Percentiles rank a stretch among this genome's conserved stretches.
phyloP scores from a whole-genome alignment of 2,113 vertebrate species.

The Xiphophorus couchianus region DNA sequence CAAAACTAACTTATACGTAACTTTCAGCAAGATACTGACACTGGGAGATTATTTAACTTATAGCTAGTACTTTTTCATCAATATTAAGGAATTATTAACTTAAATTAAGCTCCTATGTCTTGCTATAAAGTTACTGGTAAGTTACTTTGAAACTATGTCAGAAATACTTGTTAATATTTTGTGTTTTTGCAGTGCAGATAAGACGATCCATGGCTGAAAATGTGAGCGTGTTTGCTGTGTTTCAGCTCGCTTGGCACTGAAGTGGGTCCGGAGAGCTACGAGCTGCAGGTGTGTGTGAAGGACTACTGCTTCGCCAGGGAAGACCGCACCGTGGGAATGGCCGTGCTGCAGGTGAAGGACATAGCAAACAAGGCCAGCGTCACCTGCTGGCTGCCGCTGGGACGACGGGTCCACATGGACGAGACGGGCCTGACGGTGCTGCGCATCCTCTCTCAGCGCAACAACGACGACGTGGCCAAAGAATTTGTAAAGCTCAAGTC shows the following conservation, averaged over 20 bases:
- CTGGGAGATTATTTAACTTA: no score
- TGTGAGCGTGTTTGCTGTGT: neutral
- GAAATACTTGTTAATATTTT: no score
- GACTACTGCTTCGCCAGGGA: conserved; percentile 98
- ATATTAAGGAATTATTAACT: no score
- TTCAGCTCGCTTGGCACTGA: conserved; percentile 88
- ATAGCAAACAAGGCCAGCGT: conserved; percentile 84
- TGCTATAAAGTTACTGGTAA: no score
- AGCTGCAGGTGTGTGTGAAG: conserved; percentile 97
- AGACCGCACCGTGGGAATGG: conserved; percentile 92
- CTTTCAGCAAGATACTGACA: no score
- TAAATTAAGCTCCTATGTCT: no score
- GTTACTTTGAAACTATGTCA: no score
- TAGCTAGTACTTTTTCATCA: no score
- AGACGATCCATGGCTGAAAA: neutral
- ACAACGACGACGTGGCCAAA: conserved; percentile 96
- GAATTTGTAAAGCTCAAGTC: conserved; percentile 98
- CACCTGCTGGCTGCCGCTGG: conserved; percentile 92
- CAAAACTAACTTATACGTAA: no score
- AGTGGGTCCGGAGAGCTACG: conserved; percentile 92
- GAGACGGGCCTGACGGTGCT: conserved; percentile 97
- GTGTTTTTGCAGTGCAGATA: no score
- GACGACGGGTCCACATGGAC: conserved; percentile 94
- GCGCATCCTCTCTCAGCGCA: conserved; percentile 96
- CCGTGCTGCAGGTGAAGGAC: conserved; percentile 92